A percentile compares a stretch with the other conserved stretches of the same genome.
phyloP scores from a whole-genome alignment of 92 coral and sea anemone genomes.

The Scolanthus callimorphus region DNA sequence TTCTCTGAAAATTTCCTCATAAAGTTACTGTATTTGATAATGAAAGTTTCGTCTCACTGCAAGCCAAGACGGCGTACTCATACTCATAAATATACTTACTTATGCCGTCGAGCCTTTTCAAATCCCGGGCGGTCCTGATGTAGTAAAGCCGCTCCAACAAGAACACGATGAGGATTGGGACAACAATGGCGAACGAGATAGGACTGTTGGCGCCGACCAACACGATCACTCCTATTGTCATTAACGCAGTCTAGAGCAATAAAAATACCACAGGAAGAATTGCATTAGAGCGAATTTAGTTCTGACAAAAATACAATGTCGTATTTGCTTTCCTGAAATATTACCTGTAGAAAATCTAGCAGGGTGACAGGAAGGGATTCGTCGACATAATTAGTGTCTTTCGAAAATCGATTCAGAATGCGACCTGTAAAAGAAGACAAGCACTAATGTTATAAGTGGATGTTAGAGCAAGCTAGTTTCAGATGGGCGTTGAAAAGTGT shows the following conservation, averaged over 20 bases:
- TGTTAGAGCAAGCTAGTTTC: no score
- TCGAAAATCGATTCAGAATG: conserved; percentile 33
- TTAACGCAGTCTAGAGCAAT: conserved; percentile 11
- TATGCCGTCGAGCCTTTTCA: conserved; percentile 32
- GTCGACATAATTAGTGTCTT: conserved; percentile 30
- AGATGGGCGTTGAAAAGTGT: no score
- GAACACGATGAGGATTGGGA: conserved; percentile 26
- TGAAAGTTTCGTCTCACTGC: no score
- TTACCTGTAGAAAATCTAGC: conserved; percentile 29
- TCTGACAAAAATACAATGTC: background rate
- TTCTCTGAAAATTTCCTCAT: no score
- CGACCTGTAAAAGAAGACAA: no score
- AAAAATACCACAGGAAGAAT: no score
- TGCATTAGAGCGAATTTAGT: no score
- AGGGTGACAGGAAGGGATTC: conserved; percentile 18
- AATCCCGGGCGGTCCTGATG: conserved; percentile 32
- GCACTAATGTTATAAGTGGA: no score
- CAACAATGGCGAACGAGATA: conserved; percentile 23
- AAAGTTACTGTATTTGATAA: no score
- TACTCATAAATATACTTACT: no score
- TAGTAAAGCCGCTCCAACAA: conserved; percentile 21
- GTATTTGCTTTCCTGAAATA: background rate
- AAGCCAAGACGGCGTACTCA: no score
- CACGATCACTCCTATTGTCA: conserved; percentile 25
- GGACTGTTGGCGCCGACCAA: conserved; percentile 25